Conservation (phyloP, 2,113 vertebrate genomes). For the Rhagologus leucostigma region DNA sequence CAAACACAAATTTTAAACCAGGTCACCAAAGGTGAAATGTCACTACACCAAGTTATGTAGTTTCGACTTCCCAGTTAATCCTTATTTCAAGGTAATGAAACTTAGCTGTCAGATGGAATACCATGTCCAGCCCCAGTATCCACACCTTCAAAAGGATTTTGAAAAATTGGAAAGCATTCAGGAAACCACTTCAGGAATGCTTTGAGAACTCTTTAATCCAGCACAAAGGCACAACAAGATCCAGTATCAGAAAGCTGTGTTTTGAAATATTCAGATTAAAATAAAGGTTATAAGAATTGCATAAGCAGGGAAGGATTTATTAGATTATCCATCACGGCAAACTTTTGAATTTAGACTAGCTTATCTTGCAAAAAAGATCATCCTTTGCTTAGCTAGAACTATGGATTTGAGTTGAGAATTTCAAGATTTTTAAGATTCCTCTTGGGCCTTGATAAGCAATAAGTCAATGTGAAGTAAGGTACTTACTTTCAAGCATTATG, state of each 20-base stretch:
- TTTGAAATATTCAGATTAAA: constrained; percentile 34
- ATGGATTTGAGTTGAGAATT: neutral
- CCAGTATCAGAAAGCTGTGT: constrained; percentile 14
- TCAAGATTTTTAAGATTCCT: neutral
- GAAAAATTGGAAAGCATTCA: constrained; percentile 43
- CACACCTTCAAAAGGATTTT: constrained; percentile 57
- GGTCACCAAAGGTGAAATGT: constrained; percentile 39
- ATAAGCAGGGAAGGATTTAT: neutral
- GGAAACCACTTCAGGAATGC: constrained; percentile 52
- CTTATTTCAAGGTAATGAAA: constrained; percentile 58
- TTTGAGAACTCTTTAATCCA: constrained; percentile 55
- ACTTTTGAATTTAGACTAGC: neutral
- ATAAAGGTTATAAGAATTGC: neutral
- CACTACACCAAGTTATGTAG: neutral
- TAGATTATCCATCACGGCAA: neutral
- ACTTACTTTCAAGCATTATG: neutral
- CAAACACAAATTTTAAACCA: constrained; percentile 29
- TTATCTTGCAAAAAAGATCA: neutral
- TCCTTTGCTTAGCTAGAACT: neutral
- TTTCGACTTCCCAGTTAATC: constrained; percentile 45
- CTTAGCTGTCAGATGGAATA: constrained; percentile 40
- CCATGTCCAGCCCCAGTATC: neutral
- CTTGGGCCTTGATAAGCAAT: neutral
- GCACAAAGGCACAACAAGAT: constrained; percentile 52
- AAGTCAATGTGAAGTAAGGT: neutral